These are phyloP conservation scores for Dinomys branickii DNA, from an alignment of 2,113 vertebrate genomes.

Conservation along the genomic window DNA sequence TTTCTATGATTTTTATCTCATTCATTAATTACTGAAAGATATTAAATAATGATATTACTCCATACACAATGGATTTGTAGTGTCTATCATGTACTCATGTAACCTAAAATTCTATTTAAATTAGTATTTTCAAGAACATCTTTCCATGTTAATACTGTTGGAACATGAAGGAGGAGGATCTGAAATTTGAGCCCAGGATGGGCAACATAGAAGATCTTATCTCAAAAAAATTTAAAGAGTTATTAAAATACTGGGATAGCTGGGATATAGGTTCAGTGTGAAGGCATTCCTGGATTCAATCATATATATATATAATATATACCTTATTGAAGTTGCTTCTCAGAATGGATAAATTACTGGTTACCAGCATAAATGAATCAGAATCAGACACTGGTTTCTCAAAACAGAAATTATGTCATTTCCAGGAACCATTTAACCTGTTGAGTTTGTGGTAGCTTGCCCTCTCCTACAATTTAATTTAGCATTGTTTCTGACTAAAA, in stretches of 20 bases:
- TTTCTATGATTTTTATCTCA: not conserved
- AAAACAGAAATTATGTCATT: not conserved
- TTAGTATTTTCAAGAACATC: not conserved
- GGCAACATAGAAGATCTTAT: not conserved
- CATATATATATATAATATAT: too few relatives aligned
- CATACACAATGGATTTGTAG: not conserved
- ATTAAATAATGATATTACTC: not conserved
- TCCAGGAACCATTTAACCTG: not conserved
- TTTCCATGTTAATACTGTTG: not conserved
- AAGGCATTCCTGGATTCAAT: not conserved
- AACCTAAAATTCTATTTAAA: not conserved
- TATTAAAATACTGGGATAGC: not conserved
- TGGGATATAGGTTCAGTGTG: not conserved
- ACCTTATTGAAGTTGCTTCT: not conserved
- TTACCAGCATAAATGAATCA: not conserved
- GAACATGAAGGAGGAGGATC: not conserved
- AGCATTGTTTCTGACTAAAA: not conserved
- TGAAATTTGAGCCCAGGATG: not conserved
- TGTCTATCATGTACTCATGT: not conserved
- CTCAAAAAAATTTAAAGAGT: not conserved
- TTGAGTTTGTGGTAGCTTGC: not conserved
- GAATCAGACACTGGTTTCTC: constrained; percentile 24
- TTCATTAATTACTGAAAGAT: not conserved
- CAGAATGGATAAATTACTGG: not conserved
- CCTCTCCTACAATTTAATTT: not conserved